Base-by-base conservation (phyloP, 1,140 invertebrate species). In the Pseudobourletiella spinata region DNA sequence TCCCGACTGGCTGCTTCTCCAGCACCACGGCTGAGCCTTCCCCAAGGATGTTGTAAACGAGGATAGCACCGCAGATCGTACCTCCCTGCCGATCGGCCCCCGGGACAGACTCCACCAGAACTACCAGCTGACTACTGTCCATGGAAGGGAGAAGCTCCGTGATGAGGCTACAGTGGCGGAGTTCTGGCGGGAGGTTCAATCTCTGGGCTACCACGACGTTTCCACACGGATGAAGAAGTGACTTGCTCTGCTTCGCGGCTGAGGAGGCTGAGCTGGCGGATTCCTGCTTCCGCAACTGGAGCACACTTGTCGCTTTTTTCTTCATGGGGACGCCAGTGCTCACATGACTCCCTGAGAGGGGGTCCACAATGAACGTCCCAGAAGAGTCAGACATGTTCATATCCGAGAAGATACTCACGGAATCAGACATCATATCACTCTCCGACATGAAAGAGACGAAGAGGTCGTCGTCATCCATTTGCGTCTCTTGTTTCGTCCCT, bases 1-100 rank as follows among this genome's bases (percentile, higher is more conserved):
- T 48, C 48, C 57, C 51, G 1, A 73, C 57, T 16, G 74, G 74
- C 30, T 69, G 69, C 44, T 74, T 73, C 3, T 75, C 72, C 15
- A 79, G 30, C 15, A 55, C 43, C 16, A 75, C 70, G 56, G 61
- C 61, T 39, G n/a, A n/a, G n/a, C n/a, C n/a, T n/a, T n/a, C n/a
- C n/a, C n/a, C n/a, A n/a, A n/a, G n/a, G n/a, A 6, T 46, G 22
- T 22, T 28, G 11, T 8, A 18, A 11, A 48, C 8, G 46, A 18
- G 22, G 46, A 48, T 24, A 16, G 46, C 15, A 20, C 16, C 46
- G n/a, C 18, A 18, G 14, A 32, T n/a, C n/a, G n/a, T n/a, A n/a
- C n/a, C n/a, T n/a, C n/a, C n/a, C n/a, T n/a, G n/a, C n/a, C n/a
- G n/a, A n/a, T n/a, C n/a, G n/a, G n/a, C n/a, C n/a, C n/a, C n/a